Base-by-base conservation (phyloP, 2,113 vertebrate species). In the Typhlomys cinereus region DNA sequence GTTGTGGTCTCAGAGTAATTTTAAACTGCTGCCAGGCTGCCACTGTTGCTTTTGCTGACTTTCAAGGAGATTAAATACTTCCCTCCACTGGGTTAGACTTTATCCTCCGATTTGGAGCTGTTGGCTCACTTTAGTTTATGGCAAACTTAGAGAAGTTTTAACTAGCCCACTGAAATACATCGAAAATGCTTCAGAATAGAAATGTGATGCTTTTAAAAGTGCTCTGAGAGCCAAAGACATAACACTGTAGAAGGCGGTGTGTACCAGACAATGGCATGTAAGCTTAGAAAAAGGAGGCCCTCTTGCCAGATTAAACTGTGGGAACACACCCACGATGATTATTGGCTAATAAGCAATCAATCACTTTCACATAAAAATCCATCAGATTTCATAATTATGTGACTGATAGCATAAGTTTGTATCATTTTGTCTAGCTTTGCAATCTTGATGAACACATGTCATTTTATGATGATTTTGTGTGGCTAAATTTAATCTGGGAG, bases 11-110 rank as follows among this genome's bases (percentile, higher is more conserved):
- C 95, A 76, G 76, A 96, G 96, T 97, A 95, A 96, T 95, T 97
- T 96, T 93, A 95, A 96, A 96, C 94, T 83, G 92, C 95, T 92
- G 88, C 89, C 89, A 94, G 91, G 48, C 95, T 96, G 95, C 96
- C 95, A 95, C 94, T 95, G 96, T 85, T 92, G 84, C 81, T 93
- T 96, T 91, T 96, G 95, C 95, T 97, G 97, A 96, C 95, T 96
- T 95, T 94, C 93, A 93, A 94, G 86, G 89, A 95, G 90, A 93
- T 92, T 96, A 96, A 95, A 90, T 94, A 93, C 64, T 78, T 91
- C 61, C 81, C 89, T n/a, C 78, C 74, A 94, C 91, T 88, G 95
- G 88, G 87, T 59, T 96, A 92, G 92, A 91, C 89, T 96, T 94
- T 94, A 91, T 95, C 85, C 83, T 92, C 88, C 95, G 88, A 92